Evolutionary conservation across 2,888 invertebrate genomes (phyloP).

Genomic region (Oscheius sp.): DNA sequence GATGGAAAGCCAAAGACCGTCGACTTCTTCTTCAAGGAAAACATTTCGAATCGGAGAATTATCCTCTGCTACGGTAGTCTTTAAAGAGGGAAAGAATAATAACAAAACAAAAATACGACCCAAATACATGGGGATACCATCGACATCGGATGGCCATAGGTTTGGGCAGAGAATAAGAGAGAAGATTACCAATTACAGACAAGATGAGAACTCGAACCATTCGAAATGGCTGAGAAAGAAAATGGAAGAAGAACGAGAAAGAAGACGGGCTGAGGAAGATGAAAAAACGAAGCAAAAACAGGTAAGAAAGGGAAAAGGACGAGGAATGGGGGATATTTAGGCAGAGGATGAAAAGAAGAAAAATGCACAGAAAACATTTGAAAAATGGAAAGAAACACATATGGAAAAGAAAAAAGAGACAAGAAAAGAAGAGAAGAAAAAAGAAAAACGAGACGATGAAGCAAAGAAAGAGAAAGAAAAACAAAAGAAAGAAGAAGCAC

Average conservation of each 20-base stretch:
- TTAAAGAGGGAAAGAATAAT: neutral
- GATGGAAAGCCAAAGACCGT: conserved; percentile 1
- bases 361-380: conserved; percentile 43
- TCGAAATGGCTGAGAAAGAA: conserved; percentile 47
- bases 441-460: neutral
- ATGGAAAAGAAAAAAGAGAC: conserved; percentile 33
- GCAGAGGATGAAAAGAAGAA: conserved; percentile 45
- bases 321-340: neutral
- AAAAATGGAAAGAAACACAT: conserved; percentile 44
- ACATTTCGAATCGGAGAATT: conserved; percentile 22
- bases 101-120: neutral
- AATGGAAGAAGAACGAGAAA: conserved; percentile 32
- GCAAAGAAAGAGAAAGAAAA: conserved; percentile 39
- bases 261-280: conserved; percentile 35
- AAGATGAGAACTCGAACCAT: conserved; percentile 28
- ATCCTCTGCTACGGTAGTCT: conserved; percentile 13
- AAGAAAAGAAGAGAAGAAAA: neutral
- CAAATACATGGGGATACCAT: neutral
- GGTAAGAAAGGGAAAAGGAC: neutral
- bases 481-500: conserved; percentile 17
- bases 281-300: conserved; percentile 35
- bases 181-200: neutral
- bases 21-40: conserved; percentile 9
- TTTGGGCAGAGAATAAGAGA: too few species aligned
- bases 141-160: neutral